These are phyloP conservation scores for Helicoverpa assulta DNA, from an alignment of 2,888 invertebrate species.

Conservation along the genomic window DNA sequence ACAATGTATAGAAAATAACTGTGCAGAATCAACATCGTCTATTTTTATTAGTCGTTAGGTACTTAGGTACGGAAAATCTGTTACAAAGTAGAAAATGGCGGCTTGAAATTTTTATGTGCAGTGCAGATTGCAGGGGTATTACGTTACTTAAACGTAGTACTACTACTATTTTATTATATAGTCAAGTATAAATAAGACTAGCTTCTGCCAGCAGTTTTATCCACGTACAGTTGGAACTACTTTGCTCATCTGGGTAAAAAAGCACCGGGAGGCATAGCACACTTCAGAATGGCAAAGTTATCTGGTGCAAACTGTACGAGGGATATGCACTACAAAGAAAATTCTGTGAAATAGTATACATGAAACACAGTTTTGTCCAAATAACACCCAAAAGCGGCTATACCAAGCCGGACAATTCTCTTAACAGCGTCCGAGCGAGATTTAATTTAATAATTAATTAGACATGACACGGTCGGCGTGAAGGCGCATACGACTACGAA, in stretches of 20 bases:
- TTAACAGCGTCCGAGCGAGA: constrained; percentile 14
- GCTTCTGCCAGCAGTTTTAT: no score
- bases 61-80: constrained; percentile 22
- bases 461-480: constrained; percentile 44
- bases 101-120: constrained; percentile 10
- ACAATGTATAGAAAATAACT: constrained; percentile 54
- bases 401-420: not conserved
- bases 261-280: no score
- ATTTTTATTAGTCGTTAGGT: constrained; percentile 57
- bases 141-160: not conserved
- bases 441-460: constrained; percentile 52
- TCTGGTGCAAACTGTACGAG: no score
- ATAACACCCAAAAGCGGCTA: no score
- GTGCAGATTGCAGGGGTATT: not conserved
- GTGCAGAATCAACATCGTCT: constrained; percentile 55
- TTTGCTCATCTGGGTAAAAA: no score
- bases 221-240: no score
- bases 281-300: no score
- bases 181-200: no score
- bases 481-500: constrained; percentile 12
- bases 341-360: no score
- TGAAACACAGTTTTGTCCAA: no score
- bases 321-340: no score
- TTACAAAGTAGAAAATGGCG: constrained; percentile 48
- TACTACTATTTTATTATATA: not conserved